phyloP scores from a whole-genome alignment of 1,140 invertebrate genomes.

The Heliconius congener region DNA sequence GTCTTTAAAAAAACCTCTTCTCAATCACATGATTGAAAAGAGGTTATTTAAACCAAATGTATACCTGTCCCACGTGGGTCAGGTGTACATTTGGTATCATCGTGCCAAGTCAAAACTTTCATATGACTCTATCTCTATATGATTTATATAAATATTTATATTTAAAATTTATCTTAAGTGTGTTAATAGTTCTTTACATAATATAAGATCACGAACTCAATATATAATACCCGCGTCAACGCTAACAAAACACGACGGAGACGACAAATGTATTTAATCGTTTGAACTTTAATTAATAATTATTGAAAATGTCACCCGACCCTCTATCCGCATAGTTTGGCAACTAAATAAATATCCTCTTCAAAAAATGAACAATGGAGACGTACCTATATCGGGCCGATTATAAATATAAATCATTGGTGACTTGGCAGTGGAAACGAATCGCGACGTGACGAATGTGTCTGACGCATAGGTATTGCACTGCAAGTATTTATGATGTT shows the following conservation, averaged over 20 bases:
- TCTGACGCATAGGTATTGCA: conserved; percentile 24
- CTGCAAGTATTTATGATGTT: neutral
- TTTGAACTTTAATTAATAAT: conserved; percentile 15
- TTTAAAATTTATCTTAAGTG: too few species aligned
- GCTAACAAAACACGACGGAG: neutral
- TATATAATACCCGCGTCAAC: neutral
- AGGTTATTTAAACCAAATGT: too few species aligned
- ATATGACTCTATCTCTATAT: too few species aligned
- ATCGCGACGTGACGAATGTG: conserved; percentile 12
- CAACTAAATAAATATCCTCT: neutral
- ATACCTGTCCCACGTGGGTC: too few species aligned
- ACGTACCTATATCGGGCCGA: conserved; percentile 18
- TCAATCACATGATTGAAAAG: too few species aligned
- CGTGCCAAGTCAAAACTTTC: too few species aligned
- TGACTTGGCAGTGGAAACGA: conserved; percentile 21
- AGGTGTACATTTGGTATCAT: too few species aligned
- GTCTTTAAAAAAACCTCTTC: too few species aligned
- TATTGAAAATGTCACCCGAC: conserved; percentile 8
- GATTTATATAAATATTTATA: too few species aligned
- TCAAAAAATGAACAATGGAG: conserved; percentile 28
- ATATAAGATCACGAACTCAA: neutral
- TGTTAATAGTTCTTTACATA: too few species aligned
- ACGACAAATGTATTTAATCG: neutral
- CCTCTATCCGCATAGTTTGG: conserved; percentile 19
- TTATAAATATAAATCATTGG: conserved; percentile 23